Evolutionary conservation across 2,888 invertebrate species (phyloP), one percentile per base, ranked within the genome.

Genomic region (Stegana nigrithorax): DNA sequence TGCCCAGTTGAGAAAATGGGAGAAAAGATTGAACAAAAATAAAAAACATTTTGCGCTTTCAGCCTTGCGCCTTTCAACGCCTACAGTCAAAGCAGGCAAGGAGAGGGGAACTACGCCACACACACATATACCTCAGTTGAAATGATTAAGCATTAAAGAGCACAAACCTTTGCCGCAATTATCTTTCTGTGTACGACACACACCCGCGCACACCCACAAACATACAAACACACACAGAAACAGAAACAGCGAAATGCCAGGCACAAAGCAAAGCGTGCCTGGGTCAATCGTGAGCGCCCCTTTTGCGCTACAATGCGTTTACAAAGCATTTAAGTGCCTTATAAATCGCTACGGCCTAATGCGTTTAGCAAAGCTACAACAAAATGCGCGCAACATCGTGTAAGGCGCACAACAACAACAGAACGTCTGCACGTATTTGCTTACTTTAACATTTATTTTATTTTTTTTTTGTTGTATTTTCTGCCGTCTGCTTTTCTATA

Each of bases 301-400:
- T 75, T 78, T 75, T 71, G 74, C 78, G 75, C 75, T 73, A 76
- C 78, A 73, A 68, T 75, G 78, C 75, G 73, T 70, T 67, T 62
- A 63, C 69, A 78, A 75, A 75, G 76, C 70, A 76, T 74, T 75
- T 78, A 78, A 75, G 75, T 75, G 73, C 67, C 78, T 73, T 73
- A 70, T 67, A 65, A 42, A 60, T 21, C 57, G 44, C 26, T 23
- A 26, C 25, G 44, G 42, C 19, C 17, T n/a, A 65, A 60, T 61
- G 29, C 62, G 60, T 59, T 61, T 47, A 39, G 19, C 62, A 67
- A 62, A 32, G 1, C 10, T 32, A 29, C 51, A 51, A 5, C 51
- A 51, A 26, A 10, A 50, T 29, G 10, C 29, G 5, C 10, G 21
- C 23, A 63, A 32, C 10, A 12, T 45, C 62, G 55, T 56, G 67